Percentiles rank a stretch among this genome's conserved stretches.
phyloP scores from a whole-genome alignment of 2,797 vertebrate genomes.

The Onychomys leucogaster region DNA sequence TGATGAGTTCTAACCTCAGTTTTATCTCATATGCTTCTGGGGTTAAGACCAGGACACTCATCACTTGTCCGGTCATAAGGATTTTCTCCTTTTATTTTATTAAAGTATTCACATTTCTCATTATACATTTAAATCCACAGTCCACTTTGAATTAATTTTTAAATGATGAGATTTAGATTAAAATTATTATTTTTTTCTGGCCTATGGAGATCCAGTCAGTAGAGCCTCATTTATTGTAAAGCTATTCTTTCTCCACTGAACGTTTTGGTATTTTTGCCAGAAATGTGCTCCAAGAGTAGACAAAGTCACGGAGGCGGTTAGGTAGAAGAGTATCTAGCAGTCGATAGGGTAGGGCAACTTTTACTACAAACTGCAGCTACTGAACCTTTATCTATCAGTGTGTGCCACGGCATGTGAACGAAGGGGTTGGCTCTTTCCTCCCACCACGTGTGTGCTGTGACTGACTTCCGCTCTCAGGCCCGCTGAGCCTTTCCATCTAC shows the following conservation, averaged over 20 bases:
- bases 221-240: neutral
- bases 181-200: neutral
- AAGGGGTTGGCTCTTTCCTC: neutral
- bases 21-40: neutral
- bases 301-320: neutral
- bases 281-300: neutral
- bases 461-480: neutral
- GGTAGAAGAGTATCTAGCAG: neutral
- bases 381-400: neutral
- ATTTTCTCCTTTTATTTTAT: neutral
- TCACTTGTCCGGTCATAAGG: neutral
- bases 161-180: neutral
- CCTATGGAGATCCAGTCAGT: neutral
- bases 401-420: neutral
- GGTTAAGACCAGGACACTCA: neutral
- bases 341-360: neutral
- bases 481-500: fast-evolving
- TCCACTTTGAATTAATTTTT: neutral
- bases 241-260: neutral
- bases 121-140: neutral
- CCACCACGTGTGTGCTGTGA: neutral
- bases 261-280: neutral
- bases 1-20: neutral
- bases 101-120: too few relatives aligned
- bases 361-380: too few relatives aligned